Evolutionary conservation across 2,113 vertebrate species (phyloP), one percentile per base, ranked within the genome.

Genomic region (Mirounga angustirostris): DNA sequence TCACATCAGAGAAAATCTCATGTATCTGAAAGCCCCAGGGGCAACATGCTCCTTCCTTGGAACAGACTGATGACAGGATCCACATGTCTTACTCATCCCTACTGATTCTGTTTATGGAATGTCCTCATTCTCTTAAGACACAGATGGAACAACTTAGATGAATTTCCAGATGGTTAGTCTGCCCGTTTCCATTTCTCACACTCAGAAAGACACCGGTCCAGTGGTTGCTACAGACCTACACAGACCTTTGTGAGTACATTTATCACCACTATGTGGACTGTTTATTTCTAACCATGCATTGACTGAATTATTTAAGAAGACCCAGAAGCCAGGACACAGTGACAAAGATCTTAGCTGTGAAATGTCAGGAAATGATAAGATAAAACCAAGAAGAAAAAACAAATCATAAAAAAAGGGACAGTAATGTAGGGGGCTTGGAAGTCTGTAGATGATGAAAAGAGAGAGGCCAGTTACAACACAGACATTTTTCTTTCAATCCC

Each of bases 231-330:
- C 61, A 76, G 26, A 76, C 33, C 19, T 74, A 19, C 10, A 11
- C 36, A 90, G 67, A 69, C 7, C 36, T 26, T 79, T 94, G 78
- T 63, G 50, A 91, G 52, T 59, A 30, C 50, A 11, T 79, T 86
- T 82, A 79, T 86, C 36, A 83, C 54, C 11, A 50, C 8, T 63
- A 22, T 69, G 69, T 10, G 4, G 33, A n/a, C 15, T 56, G 14
- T 43, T 92, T 88, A 90, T 76, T 67, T 95, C 59, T 92, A 40
- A 95, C 69, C 21, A 91, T 1, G 4, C 58, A 50, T 16, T 85
- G 89, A 30, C 50, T 84, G 40, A 58, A 26, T 92, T 92, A 61
- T 54, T 80, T 81, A 94, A 88, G 67, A 96, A 58, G 91, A 81
- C 59, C 50, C 43, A 24, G 52, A 92, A 95, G 88, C 46, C 82